Evolutionary conservation across 2,888 invertebrate species (phyloP), one percentile per base, ranked within the genome.

Genomic region (Bellardia bayeri): DNA sequence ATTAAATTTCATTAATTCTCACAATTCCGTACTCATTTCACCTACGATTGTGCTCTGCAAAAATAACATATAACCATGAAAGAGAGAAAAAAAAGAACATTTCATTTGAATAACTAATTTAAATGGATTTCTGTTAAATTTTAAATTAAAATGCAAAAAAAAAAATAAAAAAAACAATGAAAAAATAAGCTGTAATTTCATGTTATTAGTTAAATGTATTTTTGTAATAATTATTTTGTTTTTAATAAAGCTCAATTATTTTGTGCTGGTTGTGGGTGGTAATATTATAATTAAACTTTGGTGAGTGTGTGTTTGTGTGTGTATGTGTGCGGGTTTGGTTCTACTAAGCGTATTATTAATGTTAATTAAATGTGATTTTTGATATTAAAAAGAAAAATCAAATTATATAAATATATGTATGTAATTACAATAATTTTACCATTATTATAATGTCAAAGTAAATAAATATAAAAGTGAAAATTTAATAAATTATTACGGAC

Each of bases 21-120:
- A 95, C 91, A 96, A 95, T 93, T 96, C 96, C 89, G 96, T 96
- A 93, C 96, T 96, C 96, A 96, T 96, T 94, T 96, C 96, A 86
- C 95, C 94, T 90, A 93, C 93, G 92, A 94, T 93, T 94, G 94
- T 91, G 92, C 92, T 92, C 94, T 94, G 91, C 69, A 91, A 85
- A 80, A 69, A 40, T 14, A 23, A 42, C 16, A 11, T 54, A n/a
- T 6, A 51, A 2, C 2, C 30, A 13, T 23, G 14, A 42, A 68
- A 49, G 40, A 42, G 14, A n/a, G 33, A 8, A 71, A 40, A 40
- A 9, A 33, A 64, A 54, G 16, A 33, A n/a, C 2, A 40, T 69
- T 69, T 9, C 45, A 79, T 80, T 80, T 69, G 37, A 49, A 61
- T 69, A 61, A 80, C 69, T 61, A 61, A 80, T 61, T 80, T 61